Base-by-base conservation (phyloP, 1,140 invertebrate species). In the Pseudomyrmex cubaensis region DNA sequence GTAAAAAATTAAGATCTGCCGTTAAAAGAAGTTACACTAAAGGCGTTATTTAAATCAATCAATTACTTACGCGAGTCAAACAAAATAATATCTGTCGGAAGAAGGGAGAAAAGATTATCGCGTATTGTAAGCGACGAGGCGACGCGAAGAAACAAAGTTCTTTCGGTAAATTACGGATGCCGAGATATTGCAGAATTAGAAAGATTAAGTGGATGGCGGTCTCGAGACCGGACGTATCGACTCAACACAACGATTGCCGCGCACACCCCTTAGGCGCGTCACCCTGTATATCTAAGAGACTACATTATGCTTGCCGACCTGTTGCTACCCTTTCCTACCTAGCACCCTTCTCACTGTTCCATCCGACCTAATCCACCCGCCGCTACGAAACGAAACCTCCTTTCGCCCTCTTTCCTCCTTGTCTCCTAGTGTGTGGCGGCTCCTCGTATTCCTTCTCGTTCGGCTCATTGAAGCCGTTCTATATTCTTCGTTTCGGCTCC, bases 291-390 rank as follows among this genome's bases (percentile, higher is more conserved):
- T 83, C 86, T 92, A 91, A 91, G 90, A 90, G 87, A 91, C 85
- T 90, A 89, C 86, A 90, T 92, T 92, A 92, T 90, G 86, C 92
- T 88, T 86, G 82, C 85, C 91, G 93, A 93, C 93, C 93, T 93
- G 93, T 93, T 93, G 93, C 92, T 91, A 92, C 87, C 90, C 91
- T 91, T 86, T 83, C 89, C 74, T 70, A 84, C 69, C 78, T 84
- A 85, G 83, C 85, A 77, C 84, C 69, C 83, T 78, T 85, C 84
- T 76, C 63, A 76, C 78, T 86, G 62, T 83, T 80, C 77, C 84
- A 80, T 66, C 67, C 48, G 64, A 75, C 59, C 66, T 86, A 75
- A 89, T 75, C 85, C 85, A 61, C 62, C 66, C 84, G 56, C 57
- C 17, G 69, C 61, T 72, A 74, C 70, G 61, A 84, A 87, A 87